Conservation (phyloP, 1,140 invertebrate species). For the Neodiprion lecontei region DNA sequence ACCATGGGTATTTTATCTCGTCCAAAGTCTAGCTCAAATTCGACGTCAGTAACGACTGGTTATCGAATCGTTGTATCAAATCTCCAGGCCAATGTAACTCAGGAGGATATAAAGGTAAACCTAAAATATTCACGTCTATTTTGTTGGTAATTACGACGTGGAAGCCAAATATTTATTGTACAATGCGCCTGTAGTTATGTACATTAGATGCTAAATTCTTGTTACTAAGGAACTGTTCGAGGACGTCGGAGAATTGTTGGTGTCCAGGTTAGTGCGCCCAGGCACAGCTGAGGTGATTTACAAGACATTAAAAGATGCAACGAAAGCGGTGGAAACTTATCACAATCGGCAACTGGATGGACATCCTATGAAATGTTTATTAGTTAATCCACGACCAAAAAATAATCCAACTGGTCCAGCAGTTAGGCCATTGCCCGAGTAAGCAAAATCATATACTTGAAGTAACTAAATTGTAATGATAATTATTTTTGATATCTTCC, state of each 20-base stretch:
- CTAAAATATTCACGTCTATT: slow-evolving; percentile 17
- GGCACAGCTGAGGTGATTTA: slow-evolving; percentile 92
- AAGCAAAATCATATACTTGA: slow-evolving; percentile 28
- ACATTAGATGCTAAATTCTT: background rate
- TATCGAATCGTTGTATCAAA: slow-evolving; percentile 88
- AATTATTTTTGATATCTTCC: too few species aligned
- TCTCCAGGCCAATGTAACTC: slow-evolving; percentile 82
- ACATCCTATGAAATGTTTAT: slow-evolving; percentile 81
- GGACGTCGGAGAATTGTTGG: slow-evolving; percentile 85
- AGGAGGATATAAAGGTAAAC: slow-evolving; percentile 84
- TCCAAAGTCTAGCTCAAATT: slow-evolving; percentile 54
- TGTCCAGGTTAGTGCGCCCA: slow-evolving; percentile 82
- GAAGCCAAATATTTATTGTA: slow-evolving; percentile 9
- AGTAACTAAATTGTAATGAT: too few species aligned
- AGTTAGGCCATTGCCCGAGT: slow-evolving; percentile 55
- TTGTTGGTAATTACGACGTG: too few species aligned
- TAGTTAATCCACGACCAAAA: slow-evolving; percentile 74
- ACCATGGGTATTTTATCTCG: slow-evolving; percentile 62
- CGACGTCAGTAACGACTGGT: slow-evolving; percentile 62
- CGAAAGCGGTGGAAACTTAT: slow-evolving; percentile 88
- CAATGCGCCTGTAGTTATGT: background rate
- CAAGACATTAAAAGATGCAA: slow-evolving; percentile 82
- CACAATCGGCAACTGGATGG: slow-evolving; percentile 90
- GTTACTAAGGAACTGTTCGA: slow-evolving; percentile 84
- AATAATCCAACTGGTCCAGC: slow-evolving; percentile 66